phyloP scores from a whole-genome alignment of 2,797 vertebrate species.

The Schizothorax lantsangensis region DNA sequence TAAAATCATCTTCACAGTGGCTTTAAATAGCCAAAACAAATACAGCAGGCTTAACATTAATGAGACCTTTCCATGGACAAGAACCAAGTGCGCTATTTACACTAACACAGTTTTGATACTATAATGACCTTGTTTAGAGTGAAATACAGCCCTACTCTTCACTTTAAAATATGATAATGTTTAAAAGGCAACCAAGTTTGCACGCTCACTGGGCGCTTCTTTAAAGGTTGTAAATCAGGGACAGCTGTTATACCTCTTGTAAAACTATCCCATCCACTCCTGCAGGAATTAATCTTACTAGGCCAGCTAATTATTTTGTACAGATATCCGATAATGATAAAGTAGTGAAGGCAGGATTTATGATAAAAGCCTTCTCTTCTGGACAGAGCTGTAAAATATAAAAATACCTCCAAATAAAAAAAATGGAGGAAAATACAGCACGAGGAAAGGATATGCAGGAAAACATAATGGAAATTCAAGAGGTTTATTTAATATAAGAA shows the following conservation, averaged over 20 bases:
- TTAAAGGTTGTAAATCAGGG: conserved; percentile 79
- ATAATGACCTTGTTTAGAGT: conserved; percentile 36
- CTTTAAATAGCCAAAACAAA: neutral
- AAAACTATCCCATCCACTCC: conserved; percentile 84
- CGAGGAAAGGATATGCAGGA: neutral
- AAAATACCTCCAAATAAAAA: conserved; percentile 51
- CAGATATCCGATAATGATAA: conserved; percentile 88
- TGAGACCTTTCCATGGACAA: conserved; percentile 18
- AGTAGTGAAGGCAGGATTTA: conserved; percentile 80
- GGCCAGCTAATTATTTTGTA: conserved; percentile 87
- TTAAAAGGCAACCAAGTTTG: conserved; percentile 37
- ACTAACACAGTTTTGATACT: conserved; percentile 12
- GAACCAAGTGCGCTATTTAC: conserved; percentile 10
- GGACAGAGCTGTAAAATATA: conserved; percentile 70
- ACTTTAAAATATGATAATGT: conserved; percentile 41
- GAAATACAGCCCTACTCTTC: conserved; percentile 52
- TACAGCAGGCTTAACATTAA: neutral
- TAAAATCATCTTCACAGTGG: neutral
- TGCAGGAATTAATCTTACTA: conserved; percentile 82
- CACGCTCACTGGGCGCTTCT: conserved; percentile 63
- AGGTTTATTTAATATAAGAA: neutral
- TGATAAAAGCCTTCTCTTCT: conserved; percentile 76
- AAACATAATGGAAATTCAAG: neutral
- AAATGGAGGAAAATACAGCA: conserved; percentile 14
- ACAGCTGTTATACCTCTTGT: conserved; percentile 84